Base-by-base conservation (phyloP, 2,888 invertebrate species). In the Amphipoea lucens region DNA sequence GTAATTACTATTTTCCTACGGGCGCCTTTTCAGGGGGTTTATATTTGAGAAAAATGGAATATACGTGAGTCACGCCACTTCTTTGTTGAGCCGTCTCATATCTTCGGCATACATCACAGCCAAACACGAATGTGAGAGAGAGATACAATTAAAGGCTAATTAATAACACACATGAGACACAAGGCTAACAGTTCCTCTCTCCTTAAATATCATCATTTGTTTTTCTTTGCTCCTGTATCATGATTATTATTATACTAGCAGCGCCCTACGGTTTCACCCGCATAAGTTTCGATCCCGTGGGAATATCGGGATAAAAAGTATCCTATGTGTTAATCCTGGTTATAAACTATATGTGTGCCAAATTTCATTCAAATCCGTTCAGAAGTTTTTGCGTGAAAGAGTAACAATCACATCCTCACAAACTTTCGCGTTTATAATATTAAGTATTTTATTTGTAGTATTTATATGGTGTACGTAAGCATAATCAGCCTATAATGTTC, bases 1-100 rank as follows among this genome's bases (percentile, higher is more conserved):
- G 96, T 96, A 97, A 97, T 97, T 97, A 97, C 96, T 96, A 96
- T 96, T 96, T 96, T 96, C 96, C 96, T 95, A 94, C 94, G 92
- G 90, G 92, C 93, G 93, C 93, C 95, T 95, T 96, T 96, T 96
- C 95, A 95, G 91, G 90, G 86, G 94, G 92, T 94, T 93, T 95
- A 95, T 96, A 95, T 96, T 96, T 95, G 95, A 94, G 92, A 93
- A 94, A 94, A 96, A 95, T 95, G 92, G 93, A 93, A 95, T 94
- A 94, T 94, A 94, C 93, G 92, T 90, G 90, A 87, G 86, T 83
- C 87, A 84, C 65, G 79, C 85, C 83, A 76, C 85, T 75, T 91
- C 92, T 93, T 95, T 95, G 93, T 95, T 90, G 89, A 81, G 84
- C 83, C 89, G 85, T 92, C 90, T 94, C 92, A 92, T 93, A 95